Conservation (phyloP, 2,888 invertebrate genomes). For the Apantesis nais region DNA sequence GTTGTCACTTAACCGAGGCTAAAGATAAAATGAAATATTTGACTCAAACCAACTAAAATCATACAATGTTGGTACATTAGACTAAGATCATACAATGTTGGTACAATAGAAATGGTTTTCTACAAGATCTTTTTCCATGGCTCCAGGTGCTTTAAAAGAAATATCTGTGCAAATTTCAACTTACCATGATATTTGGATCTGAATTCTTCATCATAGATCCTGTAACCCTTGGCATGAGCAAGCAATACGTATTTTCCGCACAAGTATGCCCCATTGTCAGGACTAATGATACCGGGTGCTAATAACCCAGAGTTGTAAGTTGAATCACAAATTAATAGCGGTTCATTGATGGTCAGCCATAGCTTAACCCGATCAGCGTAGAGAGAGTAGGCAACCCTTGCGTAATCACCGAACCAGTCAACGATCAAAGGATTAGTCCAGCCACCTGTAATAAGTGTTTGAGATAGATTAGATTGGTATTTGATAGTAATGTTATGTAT, state of each 20-base stretch:
- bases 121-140: too few relatives aligned
- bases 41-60: too few relatives aligned
- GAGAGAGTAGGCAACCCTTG: constrained; percentile 81
- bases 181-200: constrained; percentile 52
- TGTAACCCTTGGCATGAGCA: constrained; percentile 88
- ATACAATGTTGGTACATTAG: too few relatives aligned
- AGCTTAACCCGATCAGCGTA: constrained; percentile 87
- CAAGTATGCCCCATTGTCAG: constrained; percentile 83
- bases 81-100: too few relatives aligned
- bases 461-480: too few relatives aligned
- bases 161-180: not conserved
- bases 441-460: constrained; percentile 76
- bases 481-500: too few relatives aligned
- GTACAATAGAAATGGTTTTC: too few relatives aligned
- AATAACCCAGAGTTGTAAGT: constrained; percentile 73
- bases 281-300: constrained; percentile 62
- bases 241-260: constrained; percentile 88
- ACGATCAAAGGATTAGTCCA: constrained; percentile 87
- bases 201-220: constrained; percentile 85
- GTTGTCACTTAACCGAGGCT: too few relatives aligned
- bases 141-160: too few relatives aligned
- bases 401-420: constrained; percentile 87
- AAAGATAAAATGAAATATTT: too few relatives aligned
- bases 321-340: constrained; percentile 71
- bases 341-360: constrained; percentile 92